Evolutionary conservation across 2,888 invertebrate species (phyloP).

Genomic region (Brenthis daphne): DNA sequence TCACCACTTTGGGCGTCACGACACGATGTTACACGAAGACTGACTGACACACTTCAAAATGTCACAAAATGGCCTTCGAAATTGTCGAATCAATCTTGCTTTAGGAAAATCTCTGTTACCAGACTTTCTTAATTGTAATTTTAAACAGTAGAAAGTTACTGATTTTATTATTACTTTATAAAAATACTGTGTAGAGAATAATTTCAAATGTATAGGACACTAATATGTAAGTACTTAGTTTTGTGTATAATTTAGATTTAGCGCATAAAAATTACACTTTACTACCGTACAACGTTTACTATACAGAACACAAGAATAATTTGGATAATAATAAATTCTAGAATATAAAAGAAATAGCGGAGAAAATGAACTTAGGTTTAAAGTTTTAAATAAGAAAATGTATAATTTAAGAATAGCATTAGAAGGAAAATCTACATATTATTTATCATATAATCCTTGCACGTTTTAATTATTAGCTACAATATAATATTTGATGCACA

Average conservation of each 20-base stretch:
- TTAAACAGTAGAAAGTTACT: no score
- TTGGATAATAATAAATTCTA: no score
- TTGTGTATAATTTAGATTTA: no score
- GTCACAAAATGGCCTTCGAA: conserved; percentile 72
- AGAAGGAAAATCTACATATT: conserved; percentile 3
- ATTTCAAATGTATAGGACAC: no score
- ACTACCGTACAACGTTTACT: no score
- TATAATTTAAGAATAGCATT: conserved; percentile 3
- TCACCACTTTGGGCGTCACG: conserved; percentile 80
- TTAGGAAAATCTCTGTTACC: conserved; percentile 42
- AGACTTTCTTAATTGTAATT: no score
- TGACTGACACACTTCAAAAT: conserved; percentile 81
- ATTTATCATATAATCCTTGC: conserved; percentile 2
- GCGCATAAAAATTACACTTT: no score
- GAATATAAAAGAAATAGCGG: not conserved
- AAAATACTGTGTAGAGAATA: no score
- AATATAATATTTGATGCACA: not conserved
- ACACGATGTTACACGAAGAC: conserved; percentile 63
- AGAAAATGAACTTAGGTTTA: not conserved
- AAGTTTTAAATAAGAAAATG: not conserved
- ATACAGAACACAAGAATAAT: no score
- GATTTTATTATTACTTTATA: no score
- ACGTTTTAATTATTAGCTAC: conserved; percentile 8
- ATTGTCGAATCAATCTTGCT: conserved; percentile 63
- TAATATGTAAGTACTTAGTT: no score